phyloP scores from a whole-genome alignment of 2,888 invertebrate genomes.

The Nineta flava region DNA sequence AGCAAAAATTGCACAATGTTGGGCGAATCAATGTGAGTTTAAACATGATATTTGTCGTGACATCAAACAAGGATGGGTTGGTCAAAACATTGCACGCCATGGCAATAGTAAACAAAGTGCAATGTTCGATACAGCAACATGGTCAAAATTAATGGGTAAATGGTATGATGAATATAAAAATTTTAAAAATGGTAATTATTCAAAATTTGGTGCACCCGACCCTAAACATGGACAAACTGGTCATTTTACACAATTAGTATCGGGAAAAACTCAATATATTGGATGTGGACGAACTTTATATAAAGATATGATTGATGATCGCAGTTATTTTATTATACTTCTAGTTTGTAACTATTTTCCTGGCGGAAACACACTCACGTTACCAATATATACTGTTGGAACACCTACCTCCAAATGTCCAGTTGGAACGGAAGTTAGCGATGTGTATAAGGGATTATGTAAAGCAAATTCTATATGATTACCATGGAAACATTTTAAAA shows the following conservation, averaged over 20 bases:
- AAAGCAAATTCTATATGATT: neutral
- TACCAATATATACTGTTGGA: neutral
- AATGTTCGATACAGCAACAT: no score
- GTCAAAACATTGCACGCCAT: no score
- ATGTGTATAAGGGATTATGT: neutral
- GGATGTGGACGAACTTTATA: neutral
- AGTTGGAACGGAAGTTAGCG: neutral
- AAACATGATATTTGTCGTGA: neutral
- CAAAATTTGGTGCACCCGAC: no score
- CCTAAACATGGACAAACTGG: no score
- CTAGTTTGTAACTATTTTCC: constrained; percentile 2
- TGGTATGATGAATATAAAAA: no score
- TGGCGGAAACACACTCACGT: neutral
- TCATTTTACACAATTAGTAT: neutral
- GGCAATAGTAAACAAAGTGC: no score
- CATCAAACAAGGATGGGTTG: neutral
- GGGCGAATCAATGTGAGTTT: neutral
- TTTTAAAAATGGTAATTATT: no score
- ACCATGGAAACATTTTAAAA: no score
- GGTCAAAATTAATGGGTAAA: no score
- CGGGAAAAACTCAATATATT: neutral
- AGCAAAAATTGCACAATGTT: neutral
- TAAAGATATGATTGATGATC: neutral
- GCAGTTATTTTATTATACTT: neutral
- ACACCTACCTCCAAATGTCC: neutral